phyloP scores from a whole-genome alignment of 2,113 vertebrate genomes.

The Empidonax alnorum region DNA sequence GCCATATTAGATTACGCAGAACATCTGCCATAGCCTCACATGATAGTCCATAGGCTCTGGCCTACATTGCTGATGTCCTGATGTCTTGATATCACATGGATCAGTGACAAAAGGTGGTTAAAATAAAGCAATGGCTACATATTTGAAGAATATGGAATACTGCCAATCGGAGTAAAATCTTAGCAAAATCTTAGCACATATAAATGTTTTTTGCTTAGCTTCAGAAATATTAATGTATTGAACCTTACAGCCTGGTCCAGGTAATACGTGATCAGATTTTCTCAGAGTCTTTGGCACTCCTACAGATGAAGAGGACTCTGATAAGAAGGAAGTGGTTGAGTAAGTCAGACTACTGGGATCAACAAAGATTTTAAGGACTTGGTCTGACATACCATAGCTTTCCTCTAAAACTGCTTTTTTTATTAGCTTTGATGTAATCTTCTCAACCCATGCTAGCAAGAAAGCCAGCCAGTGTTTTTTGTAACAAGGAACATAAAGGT shows the following conservation, averaged over 20 bases:
- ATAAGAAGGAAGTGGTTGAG: background rate
- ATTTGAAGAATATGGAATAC: background rate
- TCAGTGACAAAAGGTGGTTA: background rate
- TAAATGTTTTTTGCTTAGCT: background rate
- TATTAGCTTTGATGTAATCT: background rate
- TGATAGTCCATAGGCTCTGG: background rate
- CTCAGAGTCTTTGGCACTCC: background rate
- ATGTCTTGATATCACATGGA: background rate
- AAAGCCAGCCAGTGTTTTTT: background rate
- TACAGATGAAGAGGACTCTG: background rate
- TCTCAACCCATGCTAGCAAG: background rate
- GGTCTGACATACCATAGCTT: background rate
- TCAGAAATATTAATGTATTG: background rate
- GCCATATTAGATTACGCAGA: background rate
- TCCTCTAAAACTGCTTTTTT: background rate
- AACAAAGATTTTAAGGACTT: background rate
- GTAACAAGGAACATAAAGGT: background rate
- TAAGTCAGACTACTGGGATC: background rate
- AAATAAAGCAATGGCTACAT: background rate
- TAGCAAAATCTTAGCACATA: background rate
- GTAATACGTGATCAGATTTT: background rate
- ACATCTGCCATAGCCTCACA: background rate
- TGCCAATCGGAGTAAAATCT: background rate
- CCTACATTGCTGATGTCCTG: background rate
- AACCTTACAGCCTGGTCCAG: background rate